These are phyloP conservation scores for Staurois parvus DNA, from an alignment of 2,797 vertebrate species.

Conservation along the genomic window DNA sequence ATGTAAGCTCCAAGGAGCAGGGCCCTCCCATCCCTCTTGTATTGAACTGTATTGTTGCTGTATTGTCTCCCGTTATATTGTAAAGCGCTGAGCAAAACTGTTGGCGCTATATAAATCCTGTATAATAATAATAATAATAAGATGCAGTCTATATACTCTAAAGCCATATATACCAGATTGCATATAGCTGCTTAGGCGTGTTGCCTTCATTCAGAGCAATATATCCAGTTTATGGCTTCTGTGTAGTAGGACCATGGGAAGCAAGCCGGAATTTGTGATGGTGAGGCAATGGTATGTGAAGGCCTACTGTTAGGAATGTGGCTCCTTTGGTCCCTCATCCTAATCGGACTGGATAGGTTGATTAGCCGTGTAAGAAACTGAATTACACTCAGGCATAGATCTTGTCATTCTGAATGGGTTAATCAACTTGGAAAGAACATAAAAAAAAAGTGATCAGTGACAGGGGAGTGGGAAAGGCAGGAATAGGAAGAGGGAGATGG, in stretches of 20 bases:
- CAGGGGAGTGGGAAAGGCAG: constrained; percentile 10
- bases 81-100: no score
- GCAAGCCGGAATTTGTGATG: background rate
- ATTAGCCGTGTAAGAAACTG: background rate
- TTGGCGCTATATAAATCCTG: no score
- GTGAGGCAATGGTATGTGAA: no score
- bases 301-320: no score
- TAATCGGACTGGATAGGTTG: background rate
- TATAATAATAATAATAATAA: no score
- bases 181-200: background rate
- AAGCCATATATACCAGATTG: background rate
- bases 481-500: constrained; percentile 49
- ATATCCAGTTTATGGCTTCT: background rate
- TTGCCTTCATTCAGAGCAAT: background rate
- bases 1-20: no score
- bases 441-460: constrained; percentile 33
- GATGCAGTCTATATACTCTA: background rate
- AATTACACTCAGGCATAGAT: background rate
- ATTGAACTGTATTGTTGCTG: no score
- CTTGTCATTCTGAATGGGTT: constrained; percentile 16
- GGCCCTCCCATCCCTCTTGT: no score
- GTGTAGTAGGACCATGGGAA: background rate
- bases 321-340: no score
- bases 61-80: no score
- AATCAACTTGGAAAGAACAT: constrained; percentile 7